Base-by-base conservation (phyloP, 2,888 invertebrate genomes). In the Diplolepis rosae region DNA sequence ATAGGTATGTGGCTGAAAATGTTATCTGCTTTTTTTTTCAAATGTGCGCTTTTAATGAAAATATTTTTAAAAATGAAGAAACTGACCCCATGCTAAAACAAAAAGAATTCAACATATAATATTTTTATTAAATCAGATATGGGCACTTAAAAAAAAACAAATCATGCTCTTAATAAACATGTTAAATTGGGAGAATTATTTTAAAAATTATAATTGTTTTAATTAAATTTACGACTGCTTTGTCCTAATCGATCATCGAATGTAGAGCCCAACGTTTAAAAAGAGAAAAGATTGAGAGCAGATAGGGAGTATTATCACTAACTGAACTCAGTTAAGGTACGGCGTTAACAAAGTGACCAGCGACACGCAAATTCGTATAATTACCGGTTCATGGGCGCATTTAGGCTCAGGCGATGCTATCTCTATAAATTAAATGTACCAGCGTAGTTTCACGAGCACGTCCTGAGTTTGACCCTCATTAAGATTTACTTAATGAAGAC, bases 351-450 rank as follows among this genome's bases (percentile, higher is more conserved):
- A 84, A 85, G 79, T 83, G 80, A 81, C 82, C 73, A 74, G 77
- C 73, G 77, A 81, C 86, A 86, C 84, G 86, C 86, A 77, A 83
- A 83, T 80, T 81, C 79, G 78, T 79, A 82, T 81, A 81, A 81
- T 82, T 78, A 78, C 77, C 24, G 27, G 65, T 52, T 24, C 65
- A 70, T 61, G 65, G 48, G 65, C 54, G 71, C 67, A 69, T 67
- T 70, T 77, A 72, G 68, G 69, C 56, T 69, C 48, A 70, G 71
- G 66, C 69, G 76, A 77, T 70, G 66, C 11, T 77, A 76, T 76
- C 77, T 65, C 42, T 65, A 73, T 71, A 68, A 77, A 77, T 77
- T 76, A 74, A 77, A 69, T 70, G 70, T 61, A 66, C 30, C 35
- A 18, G 32, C 51, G 24, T 42, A 68, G 67, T 56, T 51, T 65